Base-by-base conservation (phyloP, 1,140 invertebrate genomes). In the Liolophura sinensis region DNA sequence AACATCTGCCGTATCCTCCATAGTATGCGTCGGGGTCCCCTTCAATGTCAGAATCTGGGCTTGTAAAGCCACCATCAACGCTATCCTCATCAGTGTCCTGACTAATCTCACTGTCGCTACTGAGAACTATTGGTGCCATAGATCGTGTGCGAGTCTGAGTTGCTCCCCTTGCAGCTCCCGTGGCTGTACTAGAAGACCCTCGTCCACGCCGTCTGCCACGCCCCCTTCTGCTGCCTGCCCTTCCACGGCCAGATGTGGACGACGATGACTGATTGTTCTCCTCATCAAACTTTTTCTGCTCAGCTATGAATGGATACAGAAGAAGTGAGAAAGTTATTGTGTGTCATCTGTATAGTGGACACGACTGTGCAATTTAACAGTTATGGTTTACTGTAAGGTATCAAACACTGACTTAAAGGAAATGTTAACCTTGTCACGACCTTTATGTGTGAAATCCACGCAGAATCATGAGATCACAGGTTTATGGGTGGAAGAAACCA, bases 1-100 rank as follows among this genome's bases (percentile, higher is more conserved):
- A 76, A 60, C 78, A 80, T 52, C 61, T 52, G 18, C 76, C 75
- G 67, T 72, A 73, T 40, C 76, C 73, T 54, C 76, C 76, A 71
- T 71, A 74, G 63, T 80, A 77, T 7, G 67, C 70, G 9, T 60
- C 71, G 24, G 47, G 49, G 1, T 66, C 73, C 25, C 73, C 74
- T 20, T 58, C 50, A 0, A 73, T 60, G 52, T 52, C 56, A 6
- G 24, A 40, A 5, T 22, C 20, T 4, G 51, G 18, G 50, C 55
- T 48, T 9, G 47, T 64, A 14, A 72, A 64, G 54, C 52, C 40
- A 20, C 67, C 60, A 54, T 67, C 56, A 16, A 57, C 68, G 51
- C 67, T 64, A 15, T 61, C 59, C 40, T 67, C 71, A 6, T 71
- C 66, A 48, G 48, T 54, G 15, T 61, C 52, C 54, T 63, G 57